A percentile compares a stretch with the other conserved stretches of the same genome.
phyloP scores from a whole-genome alignment of 2,797 vertebrate genomes.

The Zenarchopterus dispar region DNA sequence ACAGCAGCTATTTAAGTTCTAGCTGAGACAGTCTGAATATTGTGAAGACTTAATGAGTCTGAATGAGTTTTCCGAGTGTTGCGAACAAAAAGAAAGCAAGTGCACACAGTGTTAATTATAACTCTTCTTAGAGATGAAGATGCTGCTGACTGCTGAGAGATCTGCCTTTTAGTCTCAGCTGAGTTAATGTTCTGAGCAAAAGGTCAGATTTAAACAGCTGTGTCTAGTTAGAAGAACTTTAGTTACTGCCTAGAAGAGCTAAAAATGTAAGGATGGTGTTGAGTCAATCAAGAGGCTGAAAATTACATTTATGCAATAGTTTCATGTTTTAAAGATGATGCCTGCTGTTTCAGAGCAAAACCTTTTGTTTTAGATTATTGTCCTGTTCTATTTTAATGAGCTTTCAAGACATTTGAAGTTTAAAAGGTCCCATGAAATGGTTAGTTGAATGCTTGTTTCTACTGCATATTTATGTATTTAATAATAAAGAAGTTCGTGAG shows the following conservation, averaged over 20 bases:
- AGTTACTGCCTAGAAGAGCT: not conserved
- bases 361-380: not conserved
- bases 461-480: no score
- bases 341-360: not conserved
- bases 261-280: not conserved
- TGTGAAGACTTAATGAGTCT: slow-evolving; percentile 42
- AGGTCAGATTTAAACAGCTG: slow-evolving; percentile 1
- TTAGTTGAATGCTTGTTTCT: no score
- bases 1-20: slow-evolving; percentile 25
- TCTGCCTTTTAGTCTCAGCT: slow-evolving; percentile 12
- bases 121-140: slow-evolving; percentile 33
- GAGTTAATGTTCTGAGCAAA: slow-evolving; percentile 14
- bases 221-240: slow-evolving; percentile 3
- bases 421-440: no score
- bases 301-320: no score
- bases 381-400: not conserved
- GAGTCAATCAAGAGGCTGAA: no score
- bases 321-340: not conserved
- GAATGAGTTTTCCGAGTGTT: slow-evolving; percentile 36
- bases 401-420: no score
- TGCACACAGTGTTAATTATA: slow-evolving; percentile 49
- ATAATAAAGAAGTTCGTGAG: no score
- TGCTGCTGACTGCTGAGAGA: slow-evolving; percentile 19
- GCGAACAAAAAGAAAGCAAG: slow-evolving; percentile 41
- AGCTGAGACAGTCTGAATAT: slow-evolving; percentile 25